phyloP scores from a whole-genome alignment of 2,113 vertebrate genomes.

The Festucalex cinctus region DNA sequence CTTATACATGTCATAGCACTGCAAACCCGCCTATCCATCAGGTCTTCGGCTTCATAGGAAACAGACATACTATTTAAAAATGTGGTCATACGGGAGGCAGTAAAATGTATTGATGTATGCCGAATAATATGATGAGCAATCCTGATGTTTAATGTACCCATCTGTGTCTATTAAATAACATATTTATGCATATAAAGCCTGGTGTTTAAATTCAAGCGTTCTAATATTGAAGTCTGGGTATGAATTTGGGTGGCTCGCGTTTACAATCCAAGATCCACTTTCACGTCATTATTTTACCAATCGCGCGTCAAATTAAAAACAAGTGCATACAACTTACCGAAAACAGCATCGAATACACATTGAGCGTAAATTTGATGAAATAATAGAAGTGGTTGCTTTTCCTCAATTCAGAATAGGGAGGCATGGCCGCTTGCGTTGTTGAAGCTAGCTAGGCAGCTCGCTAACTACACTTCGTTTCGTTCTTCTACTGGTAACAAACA shows the following conservation, averaged over 20 bases:
- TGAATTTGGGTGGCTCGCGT: constrained; percentile 14
- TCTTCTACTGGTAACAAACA: constrained; percentile 3
- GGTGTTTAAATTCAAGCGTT: constrained; percentile 1
- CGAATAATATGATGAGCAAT: background rate
- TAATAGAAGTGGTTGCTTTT: constrained; percentile 78
- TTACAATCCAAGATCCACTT: constrained; percentile 3
- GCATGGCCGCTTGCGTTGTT: constrained; percentile 58
- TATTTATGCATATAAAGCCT: background rate
- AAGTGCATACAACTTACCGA: constrained; percentile 74
- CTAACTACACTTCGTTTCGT: constrained; percentile 19
- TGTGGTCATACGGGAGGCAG: rapidly evolving
- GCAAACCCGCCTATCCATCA: too few relatives aligned
- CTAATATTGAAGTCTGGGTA: constrained; percentile 16
- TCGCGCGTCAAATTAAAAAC: background rate
- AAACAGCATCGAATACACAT: constrained; percentile 82
- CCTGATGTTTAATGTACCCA: background rate
- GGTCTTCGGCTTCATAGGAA: background rate
- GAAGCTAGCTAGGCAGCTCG: constrained; percentile 38
- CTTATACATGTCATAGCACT: background rate
- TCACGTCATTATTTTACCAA: background rate
- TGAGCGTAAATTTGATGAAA: constrained; percentile 82
- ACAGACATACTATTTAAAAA: background rate
- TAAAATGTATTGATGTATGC: background rate
- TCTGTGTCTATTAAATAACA: too few relatives aligned
- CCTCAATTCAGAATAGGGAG: constrained; percentile 69